Percentiles rank a stretch among this genome's conserved stretches.
Conservation (phyloP, 92 coral and sea anemone genomes). For the Muricea muricata region DNA sequence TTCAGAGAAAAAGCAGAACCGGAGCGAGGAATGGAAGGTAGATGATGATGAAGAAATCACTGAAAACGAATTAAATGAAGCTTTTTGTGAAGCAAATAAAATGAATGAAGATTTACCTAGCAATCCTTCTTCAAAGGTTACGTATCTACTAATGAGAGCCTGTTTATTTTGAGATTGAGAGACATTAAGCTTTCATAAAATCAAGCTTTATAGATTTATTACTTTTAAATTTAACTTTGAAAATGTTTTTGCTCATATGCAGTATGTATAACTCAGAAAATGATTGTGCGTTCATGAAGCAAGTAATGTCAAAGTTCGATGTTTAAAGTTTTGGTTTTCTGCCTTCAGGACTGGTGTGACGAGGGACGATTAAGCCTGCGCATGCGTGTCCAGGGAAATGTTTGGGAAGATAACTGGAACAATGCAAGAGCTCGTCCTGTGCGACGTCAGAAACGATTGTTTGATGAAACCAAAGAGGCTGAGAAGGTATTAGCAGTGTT, state of each 20-base stretch:
- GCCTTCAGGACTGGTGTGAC: slow-evolving; percentile 76
- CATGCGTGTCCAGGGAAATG: slow-evolving; percentile 96
- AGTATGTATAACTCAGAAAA: not conserved
- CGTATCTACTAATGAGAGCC: too few species aligned
- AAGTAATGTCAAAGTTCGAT: not conserved
- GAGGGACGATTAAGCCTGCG: slow-evolving; percentile 94
- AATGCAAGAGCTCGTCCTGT: slow-evolving; percentile 91
- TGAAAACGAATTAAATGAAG: slow-evolving; percentile 71
- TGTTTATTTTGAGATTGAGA: too few species aligned
- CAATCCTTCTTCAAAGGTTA: not conserved
- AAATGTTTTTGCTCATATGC: too few species aligned
- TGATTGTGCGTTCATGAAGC: not conserved
- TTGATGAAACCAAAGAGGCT: slow-evolving; percentile 98
- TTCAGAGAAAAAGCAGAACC: slow-evolving; percentile 6
- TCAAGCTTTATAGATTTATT: too few species aligned
- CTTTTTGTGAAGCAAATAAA: not conserved
- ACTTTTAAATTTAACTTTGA: too few species aligned
- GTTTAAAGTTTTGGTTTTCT: not conserved
- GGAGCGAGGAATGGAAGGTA: slow-evolving; percentile 78
- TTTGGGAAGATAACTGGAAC: slow-evolving; percentile 98
- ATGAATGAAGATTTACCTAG: not conserved
- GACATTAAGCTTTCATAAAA: too few species aligned
- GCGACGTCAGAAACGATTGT: slow-evolving; percentile 94
- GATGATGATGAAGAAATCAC: slow-evolving; percentile 75
- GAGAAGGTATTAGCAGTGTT: slow-evolving; percentile 72